Evolutionary conservation across 2,888 invertebrate species (phyloP).

Genomic region (Boloria euphrosyne): DNA sequence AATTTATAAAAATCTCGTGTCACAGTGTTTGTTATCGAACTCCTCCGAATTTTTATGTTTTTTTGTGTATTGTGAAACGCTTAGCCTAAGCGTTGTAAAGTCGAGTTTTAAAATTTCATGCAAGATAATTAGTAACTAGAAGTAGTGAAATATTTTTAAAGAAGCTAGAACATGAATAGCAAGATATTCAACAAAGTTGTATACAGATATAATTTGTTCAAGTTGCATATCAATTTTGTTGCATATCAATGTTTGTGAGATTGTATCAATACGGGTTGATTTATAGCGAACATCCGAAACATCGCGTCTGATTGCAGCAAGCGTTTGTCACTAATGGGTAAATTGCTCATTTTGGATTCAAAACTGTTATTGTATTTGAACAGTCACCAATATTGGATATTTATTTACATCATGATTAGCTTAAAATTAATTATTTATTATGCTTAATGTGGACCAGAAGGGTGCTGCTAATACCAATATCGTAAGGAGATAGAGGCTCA

Average conservation of each 20-base stretch:
- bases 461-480: no score
- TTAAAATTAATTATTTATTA: no score
- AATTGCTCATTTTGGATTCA: slow-evolving; percentile 41
- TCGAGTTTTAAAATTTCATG: no score
- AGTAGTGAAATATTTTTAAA: no score
- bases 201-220: slow-evolving; percentile 14
- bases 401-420: background rate
- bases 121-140: no score
- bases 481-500: no score
- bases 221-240: slow-evolving; percentile 19
- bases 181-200: background rate
- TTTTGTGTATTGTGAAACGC: no score
- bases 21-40: no score
- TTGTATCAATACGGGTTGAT: slow-evolving; percentile 36
- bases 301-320: slow-evolving; percentile 40
- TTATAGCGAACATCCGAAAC: slow-evolving; percentile 34
- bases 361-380: slow-evolving; percentile 11
- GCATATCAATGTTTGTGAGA: slow-evolving; percentile 17
- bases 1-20: no score
- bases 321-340: slow-evolving; percentile 45
- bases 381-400: background rate
- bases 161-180: background rate
- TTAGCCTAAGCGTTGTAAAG: no score
- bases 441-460: no score
- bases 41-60: no score